Evolutionary conservation across 1,140 invertebrate genomes (phyloP).

Genomic region (Zaprionus camerounensis): DNA sequence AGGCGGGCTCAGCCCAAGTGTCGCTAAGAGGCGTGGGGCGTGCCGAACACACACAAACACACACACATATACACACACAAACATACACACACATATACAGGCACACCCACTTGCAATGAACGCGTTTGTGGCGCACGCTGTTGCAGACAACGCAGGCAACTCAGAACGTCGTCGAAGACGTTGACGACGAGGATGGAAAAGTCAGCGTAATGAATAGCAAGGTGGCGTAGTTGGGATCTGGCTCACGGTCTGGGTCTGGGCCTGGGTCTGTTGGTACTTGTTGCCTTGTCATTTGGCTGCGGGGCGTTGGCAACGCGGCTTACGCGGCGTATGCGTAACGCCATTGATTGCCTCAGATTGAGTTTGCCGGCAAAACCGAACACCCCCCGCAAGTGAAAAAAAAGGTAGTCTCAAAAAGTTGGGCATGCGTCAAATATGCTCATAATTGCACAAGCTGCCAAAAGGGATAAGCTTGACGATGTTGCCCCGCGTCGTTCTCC

Average conservation of each 20-base stretch:
- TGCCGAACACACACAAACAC: conserved; percentile 26
- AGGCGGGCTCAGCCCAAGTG: conserved; percentile 27
- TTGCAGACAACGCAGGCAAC: conserved; percentile 2
- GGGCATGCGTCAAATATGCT: conserved; percentile 51
- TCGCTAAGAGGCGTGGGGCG: conserved; percentile 37
- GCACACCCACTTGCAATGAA: neutral
- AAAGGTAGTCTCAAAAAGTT: conserved; percentile 38
- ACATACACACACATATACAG: neutral
- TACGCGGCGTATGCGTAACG: conserved; percentile 74
- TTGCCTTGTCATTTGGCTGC: conserved; percentile 43
- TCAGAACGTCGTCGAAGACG: neutral
- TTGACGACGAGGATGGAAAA: conserved; percentile 5
- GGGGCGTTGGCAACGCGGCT: conserved; percentile 51
- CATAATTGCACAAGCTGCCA: conserved; percentile 63
- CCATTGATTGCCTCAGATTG: conserved; percentile 67
- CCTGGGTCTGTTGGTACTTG: conserved; percentile 42
- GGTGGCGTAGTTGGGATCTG: conserved; percentile 35
- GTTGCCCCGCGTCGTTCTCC: neutral
- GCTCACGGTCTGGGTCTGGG: conserved; percentile 8
- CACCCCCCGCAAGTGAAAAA: neutral
- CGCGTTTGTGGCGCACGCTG: conserved; percentile 3
- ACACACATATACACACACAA: neutral
- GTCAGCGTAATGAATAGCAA: conserved; percentile 58
- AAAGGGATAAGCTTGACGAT: conserved; percentile 42
- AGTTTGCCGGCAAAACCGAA: conserved; percentile 40